phyloP scores from a whole-genome alignment of 2,797 vertebrate genomes.

The Leuciscus waleckii region DNA sequence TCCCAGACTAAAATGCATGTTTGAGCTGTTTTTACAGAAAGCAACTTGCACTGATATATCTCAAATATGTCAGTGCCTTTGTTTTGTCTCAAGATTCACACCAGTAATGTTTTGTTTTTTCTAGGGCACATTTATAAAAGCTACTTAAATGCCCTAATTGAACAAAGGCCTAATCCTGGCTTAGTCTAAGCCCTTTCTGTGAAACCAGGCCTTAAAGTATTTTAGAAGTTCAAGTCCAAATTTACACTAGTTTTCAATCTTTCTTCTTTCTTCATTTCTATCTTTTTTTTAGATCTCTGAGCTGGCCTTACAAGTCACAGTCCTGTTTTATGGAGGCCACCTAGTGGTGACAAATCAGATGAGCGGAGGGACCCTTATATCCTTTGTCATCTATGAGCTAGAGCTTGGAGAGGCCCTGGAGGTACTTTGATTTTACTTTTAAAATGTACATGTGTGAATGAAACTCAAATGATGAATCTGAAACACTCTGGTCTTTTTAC shows the following conservation, averaged over 20 bases:
- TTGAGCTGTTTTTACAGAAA: too few species aligned
- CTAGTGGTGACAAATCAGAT: slow-evolving; percentile 89
- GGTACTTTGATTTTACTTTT: slow-evolving; percentile 71
- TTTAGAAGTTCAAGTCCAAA: neutral
- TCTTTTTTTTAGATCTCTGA: slow-evolving; percentile 83
- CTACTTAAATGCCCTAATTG: too few species aligned
- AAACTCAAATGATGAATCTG: neutral
- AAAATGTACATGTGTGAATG: neutral
- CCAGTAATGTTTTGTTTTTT: too few species aligned
- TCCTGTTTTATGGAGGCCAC: slow-evolving; percentile 93
- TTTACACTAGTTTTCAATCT: neutral
- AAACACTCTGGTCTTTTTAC: slow-evolving; percentile 40
- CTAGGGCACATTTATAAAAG: too few species aligned
- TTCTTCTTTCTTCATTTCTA: neutral
- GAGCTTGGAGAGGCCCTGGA: slow-evolving; percentile 91
- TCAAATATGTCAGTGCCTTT: too few species aligned
- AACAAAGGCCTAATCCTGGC: too few species aligned
- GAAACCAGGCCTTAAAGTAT: neutral
- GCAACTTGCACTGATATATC: too few species aligned
- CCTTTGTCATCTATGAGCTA: slow-evolving; percentile 93
- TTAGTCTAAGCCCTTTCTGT: too few species aligned
- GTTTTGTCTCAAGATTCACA: too few species aligned
- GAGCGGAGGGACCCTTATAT: slow-evolving; percentile 87
- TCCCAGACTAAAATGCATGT: too few species aligned
- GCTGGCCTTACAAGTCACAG: slow-evolving; percentile 87